phyloP scores from a whole-genome alignment of 1,140 invertebrate species.

The Anadara kagoshimensis region DNA sequence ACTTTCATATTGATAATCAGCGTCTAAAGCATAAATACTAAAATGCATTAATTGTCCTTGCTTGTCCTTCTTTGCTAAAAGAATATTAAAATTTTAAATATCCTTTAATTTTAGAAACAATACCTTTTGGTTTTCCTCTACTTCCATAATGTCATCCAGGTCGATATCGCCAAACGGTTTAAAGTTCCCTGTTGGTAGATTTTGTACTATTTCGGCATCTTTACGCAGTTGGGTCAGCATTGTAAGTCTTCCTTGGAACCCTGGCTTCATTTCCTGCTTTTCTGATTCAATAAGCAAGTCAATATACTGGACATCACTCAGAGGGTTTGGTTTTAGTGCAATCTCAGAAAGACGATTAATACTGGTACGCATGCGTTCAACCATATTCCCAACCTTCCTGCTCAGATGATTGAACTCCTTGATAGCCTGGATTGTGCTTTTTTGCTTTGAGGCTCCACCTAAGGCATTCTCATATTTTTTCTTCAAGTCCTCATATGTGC shows the following conservation, averaged over 20 bases:
- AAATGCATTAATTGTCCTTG: too few relatives aligned
- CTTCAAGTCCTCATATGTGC: conserved; percentile 34
- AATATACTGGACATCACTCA: conserved; percentile 15
- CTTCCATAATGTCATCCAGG: too few relatives aligned
- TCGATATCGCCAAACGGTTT: too few relatives aligned
- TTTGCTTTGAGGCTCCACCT: conserved; percentile 18
- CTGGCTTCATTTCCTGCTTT: conserved; percentile 8
- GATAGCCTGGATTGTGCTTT: not conserved
- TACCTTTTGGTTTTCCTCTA: too few relatives aligned
- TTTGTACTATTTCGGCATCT: conserved; percentile 1
- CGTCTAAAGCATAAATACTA: too few relatives aligned
- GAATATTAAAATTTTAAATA: too few relatives aligned
- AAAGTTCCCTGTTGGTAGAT: too few relatives aligned
- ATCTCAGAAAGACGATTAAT: conserved; percentile 12
- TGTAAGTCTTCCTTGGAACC: conserved; percentile 3
- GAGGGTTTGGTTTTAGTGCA: conserved; percentile 10
- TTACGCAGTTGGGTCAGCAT: conserved; percentile 9
- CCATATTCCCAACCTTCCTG: conserved; percentile 7
- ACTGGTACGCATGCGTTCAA: conserved; percentile 3
- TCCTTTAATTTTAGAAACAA: too few relatives aligned
- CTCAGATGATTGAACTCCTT: not conserved
- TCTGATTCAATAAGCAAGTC: conserved; percentile 16
- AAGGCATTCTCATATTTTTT: conserved; percentile 22
- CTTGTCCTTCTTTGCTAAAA: too few relatives aligned
- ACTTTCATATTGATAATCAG: too few relatives aligned